Evolutionary conservation across 2,888 invertebrate species (phyloP), one percentile per base, ranked within the genome.

Genomic region (Buathra laborator): DNA sequence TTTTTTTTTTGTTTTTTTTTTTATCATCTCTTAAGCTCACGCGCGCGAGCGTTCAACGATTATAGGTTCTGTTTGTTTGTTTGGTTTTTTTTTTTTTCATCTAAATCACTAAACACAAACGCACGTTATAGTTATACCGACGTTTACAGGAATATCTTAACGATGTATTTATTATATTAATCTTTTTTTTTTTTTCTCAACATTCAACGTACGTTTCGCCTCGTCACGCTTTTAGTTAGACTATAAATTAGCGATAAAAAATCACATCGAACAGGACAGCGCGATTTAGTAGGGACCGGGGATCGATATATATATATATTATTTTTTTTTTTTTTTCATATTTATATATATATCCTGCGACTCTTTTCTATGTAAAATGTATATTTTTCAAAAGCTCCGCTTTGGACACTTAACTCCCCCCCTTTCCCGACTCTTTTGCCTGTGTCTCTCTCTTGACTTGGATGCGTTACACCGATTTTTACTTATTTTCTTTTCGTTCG

Each of bases 181-280:
- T 81, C 74, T 74, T 62, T 77, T 48, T 77, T 71, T 85, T 77
- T 67, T 85, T 88, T 87, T 84, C 75, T 83, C 80, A 88, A 89
- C 87, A 87, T 89, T 88, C 79, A 88, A 89, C 86, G 86, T 88
- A 89, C 87, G 87, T 84, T 72, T 86, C 71, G 75, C 84, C 84
- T 81, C 59, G 77, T 84, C 85, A 83, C 71, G 81, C 77, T 86
- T 86, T 83, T 83, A 81, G 83, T 85, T 88, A 89, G 81, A 89
- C 86, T 88, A 89, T 88, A 88, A 88, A 90, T 89, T 88, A 89
- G 88, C 90, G 79, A 90, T 90, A 90, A 90, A 90, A 89, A 90
- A 90, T 89, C 89, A 90, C 90, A 90, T 89, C 88, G 87, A 90
- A 89, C 87, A 88, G 89, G 89, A 89, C 88, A 90, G 86, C 88